Base-by-base conservation (phyloP, 2,797 vertebrate genomes). In the Chaenodraco wilsoni region DNA sequence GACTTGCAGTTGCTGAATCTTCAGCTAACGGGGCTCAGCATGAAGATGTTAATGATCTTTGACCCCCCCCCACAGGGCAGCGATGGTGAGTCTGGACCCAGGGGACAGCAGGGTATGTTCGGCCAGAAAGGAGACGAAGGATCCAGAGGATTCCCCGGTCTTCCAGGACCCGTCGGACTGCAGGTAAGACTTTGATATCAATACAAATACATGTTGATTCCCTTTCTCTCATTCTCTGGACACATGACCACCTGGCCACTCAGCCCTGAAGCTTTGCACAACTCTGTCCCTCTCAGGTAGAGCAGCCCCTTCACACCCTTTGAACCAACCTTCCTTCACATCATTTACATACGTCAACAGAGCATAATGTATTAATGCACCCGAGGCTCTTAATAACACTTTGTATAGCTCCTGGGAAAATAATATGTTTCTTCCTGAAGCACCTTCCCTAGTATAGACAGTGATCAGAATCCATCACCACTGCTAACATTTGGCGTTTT, bases 81-180 rank as follows among this genome's bases (percentile, higher is more conserved):
- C 16, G 98, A 99, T 83, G 98, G 98, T 50, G 98, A 99, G 74
- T 52, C 97, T 8, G 98, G 98, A 31, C 97, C 98, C 12, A 93
- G 98, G 88, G 98, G 98, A 89, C 98, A 99, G 83, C 98, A 99
- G 92, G 98, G 98, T 3, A 99, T 99, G 98, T 99, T 99, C 84
- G 98, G 98, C 60, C 98, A 99, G 75, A 99, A 99, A 90, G 98
- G 98, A 81, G 98, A 99, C 17, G 98, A 99, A 91, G 98, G 98
- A 40, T 86, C 98, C 57, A 94, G 98, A 91, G 98, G 98, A 46
- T 99, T 99, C 87, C 98, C 98, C 0, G 98, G 98, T 58, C 96
- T 97, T 11, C 98, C 97, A 5, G 98, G 98, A 76, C 98, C 98
- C 52, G 94, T 99, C 31, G 98, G 98, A 77, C 94, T 99, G 31